Base-by-base conservation (phyloP, 2,113 vertebrate genomes). In the Bubo blakistoni region DNA sequence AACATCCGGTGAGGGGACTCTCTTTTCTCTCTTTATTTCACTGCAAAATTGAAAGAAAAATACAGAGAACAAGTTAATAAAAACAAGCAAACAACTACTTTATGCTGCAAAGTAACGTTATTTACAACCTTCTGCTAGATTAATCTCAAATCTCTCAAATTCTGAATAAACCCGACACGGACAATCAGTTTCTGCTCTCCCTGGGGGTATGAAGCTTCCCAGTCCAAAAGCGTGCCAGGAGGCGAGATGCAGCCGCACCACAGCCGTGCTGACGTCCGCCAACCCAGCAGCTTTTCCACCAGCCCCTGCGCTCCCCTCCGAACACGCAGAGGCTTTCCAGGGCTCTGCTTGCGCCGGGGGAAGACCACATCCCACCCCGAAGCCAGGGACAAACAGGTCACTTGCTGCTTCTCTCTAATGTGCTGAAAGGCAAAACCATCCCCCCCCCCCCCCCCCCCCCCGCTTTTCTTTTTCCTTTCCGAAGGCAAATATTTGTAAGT, bases 1-100 rank as follows among this genome's bases (percentile, higher is more conserved):
- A 46, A 99, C 98, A 19, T 99, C 99, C 0, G 99, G 99, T 0
- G 99, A 99, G 0, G 98, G 98, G 0, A 98, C 98, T 76, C 99
- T 97, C 65, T 96, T 98, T 67, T 99, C 99, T 16, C 98, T 98
- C 98, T 99, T 99, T 15, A 98, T 17, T 59, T 99, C 99, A 34
- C 99, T 99, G 95, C 52, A 55, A 55, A 94, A 74, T 11, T 29
- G 46, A 27, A 54, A 85, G 70, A 58, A 22, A 86, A 44, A 26
- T 3, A 62, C 29, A 79, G 49, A 47, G 49, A 32, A 30, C 0
- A 8, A n/a, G 55, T 65, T 27, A 40, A 58, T 16, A 25, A 32
- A n/a, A 34, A 20, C 34, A 7, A 54, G 20, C 4, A 16, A 46
- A 54, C 42, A 18, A 38, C 16, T 24, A 32, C 73, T 62, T 55